Evolutionary conservation across 2,888 invertebrate genomes (phyloP).

Genomic region (Cancer borealis): DNA sequence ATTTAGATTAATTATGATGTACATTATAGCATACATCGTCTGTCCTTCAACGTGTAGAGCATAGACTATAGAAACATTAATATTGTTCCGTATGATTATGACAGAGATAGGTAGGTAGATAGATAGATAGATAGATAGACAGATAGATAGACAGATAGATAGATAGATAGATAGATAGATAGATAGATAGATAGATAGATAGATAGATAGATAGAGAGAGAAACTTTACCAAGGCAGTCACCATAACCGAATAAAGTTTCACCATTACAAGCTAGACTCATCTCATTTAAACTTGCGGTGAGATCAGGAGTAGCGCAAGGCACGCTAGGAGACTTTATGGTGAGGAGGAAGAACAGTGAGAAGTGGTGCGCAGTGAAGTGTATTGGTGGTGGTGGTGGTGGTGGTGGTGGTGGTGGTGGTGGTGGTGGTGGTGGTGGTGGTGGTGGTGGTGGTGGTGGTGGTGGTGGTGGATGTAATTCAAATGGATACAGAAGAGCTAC

Average conservation of each 20-base stretch:
- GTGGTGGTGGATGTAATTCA: no score
- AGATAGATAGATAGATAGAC: background rate
- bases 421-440: slow-evolving; percentile 22
- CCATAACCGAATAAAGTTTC: slow-evolving; percentile 17
- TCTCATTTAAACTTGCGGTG: slow-evolving; percentile 9
- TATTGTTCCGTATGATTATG: background rate
- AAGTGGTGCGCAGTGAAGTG: background rate
- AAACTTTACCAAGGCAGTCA: background rate
- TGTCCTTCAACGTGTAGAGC: background rate
- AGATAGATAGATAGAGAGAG: background rate
- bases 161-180: slow-evolving; percentile 1
- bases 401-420: background rate
- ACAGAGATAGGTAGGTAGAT: background rate
- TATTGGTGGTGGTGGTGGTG: slow-evolving; percentile 31
- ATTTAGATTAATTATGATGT: background rate
- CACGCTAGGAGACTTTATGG: background rate
- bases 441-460: background rate
- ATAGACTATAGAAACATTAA: background rate
- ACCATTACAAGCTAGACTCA: background rate
- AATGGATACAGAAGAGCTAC: no score
- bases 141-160: background rate
- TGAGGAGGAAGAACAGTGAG: background rate
- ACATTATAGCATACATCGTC: background rate
- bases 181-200: slow-evolving; percentile 10
- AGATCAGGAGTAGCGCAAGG: slow-evolving; percentile 16